Evolutionary conservation across 64 coral and sea anemone genomes (phyloP).

Genomic region (Montipora sp.): DNA sequence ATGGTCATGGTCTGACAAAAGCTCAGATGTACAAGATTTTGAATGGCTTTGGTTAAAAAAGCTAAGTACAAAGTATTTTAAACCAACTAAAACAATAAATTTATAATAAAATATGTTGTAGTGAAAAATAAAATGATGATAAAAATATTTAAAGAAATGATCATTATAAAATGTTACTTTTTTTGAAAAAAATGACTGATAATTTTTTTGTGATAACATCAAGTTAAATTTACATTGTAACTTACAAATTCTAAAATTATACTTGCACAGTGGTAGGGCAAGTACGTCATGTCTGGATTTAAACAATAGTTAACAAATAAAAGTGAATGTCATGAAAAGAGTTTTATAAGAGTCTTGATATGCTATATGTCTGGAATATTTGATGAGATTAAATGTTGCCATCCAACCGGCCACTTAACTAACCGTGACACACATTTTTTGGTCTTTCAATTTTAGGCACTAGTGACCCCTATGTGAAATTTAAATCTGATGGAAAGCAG

Average conservation of each 20-base stretch:
- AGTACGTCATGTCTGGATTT: not conserved
- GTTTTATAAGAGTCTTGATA: not conserved
- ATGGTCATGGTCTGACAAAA: not conserved
- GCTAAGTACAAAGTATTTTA: not conserved
- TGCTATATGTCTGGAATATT: not conserved
- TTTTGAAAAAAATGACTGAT: not conserved
- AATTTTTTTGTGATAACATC: not conserved
- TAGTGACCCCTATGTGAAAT: constrained; percentile 99
- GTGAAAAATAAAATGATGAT: not conserved
- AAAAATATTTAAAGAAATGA: not conserved
- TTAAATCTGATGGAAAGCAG: constrained; percentile 98
- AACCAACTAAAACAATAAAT: not conserved
- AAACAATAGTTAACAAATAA: not conserved
- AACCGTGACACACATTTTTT: not conserved
- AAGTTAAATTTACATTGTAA: not conserved
- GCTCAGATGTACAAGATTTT: not conserved
- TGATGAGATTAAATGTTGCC: not conserved
- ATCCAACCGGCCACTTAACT: not conserved
- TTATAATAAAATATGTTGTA: not conserved
- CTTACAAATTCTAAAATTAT: too few species aligned
- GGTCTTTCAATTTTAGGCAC: constrained; percentile 74
- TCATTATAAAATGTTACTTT: not conserved
- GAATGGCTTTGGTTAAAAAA: not conserved
- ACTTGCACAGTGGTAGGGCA: too few species aligned
- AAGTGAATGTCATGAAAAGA: too few species aligned